These are phyloP conservation scores for Achatina immaculata DNA, from an alignment of 1,140 invertebrate genomes.

Conservation along the genomic window DNA sequence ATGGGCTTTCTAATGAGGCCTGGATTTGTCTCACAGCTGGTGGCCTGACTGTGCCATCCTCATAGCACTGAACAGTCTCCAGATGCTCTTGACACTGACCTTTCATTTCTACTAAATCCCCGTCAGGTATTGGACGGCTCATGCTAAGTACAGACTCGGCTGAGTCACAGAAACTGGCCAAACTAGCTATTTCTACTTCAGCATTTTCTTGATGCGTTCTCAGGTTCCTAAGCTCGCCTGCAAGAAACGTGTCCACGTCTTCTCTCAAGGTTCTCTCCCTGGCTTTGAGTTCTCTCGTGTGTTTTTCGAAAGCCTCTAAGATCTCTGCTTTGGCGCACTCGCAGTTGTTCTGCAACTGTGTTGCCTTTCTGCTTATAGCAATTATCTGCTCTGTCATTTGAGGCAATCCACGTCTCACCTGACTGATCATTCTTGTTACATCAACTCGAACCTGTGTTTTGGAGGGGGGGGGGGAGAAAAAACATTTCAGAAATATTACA, in stretches of 20 bases:
- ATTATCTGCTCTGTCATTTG: slow-evolving; percentile 77
- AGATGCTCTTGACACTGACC: slow-evolving; percentile 60
- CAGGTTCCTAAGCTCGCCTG: slow-evolving; percentile 85
- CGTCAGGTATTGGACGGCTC: slow-evolving; percentile 65
- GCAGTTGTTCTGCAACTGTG: slow-evolving; percentile 55
- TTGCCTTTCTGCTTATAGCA: slow-evolving; percentile 53
- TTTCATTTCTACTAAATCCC: slow-evolving; percentile 60
- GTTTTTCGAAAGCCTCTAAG: slow-evolving; percentile 83
- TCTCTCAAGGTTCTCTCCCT: slow-evolving; percentile 87
- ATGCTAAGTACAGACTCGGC: slow-evolving; percentile 93
- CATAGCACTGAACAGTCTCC: slow-evolving; percentile 51
- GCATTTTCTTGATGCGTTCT: slow-evolving; percentile 91
- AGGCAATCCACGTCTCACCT: slow-evolving; percentile 78
- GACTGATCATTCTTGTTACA: slow-evolving; percentile 93
- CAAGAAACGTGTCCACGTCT: slow-evolving; percentile 90
- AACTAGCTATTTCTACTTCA: slow-evolving; percentile 92
- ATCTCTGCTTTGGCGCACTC: slow-evolving; percentile 74
- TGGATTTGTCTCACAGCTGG: slow-evolving; percentile 42
- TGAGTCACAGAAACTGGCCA: slow-evolving; percentile 94
- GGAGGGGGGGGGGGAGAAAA: not conserved
- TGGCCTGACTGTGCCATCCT: slow-evolving; percentile 47
- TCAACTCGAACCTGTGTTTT: slow-evolving; percentile 78
- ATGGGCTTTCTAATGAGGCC: slow-evolving; percentile 47
- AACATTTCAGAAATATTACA: no score
- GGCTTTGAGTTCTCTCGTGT: slow-evolving; percentile 90